Base-by-base conservation (phyloP, 1,140 invertebrate species). In the Hycleus cichorii region DNA sequence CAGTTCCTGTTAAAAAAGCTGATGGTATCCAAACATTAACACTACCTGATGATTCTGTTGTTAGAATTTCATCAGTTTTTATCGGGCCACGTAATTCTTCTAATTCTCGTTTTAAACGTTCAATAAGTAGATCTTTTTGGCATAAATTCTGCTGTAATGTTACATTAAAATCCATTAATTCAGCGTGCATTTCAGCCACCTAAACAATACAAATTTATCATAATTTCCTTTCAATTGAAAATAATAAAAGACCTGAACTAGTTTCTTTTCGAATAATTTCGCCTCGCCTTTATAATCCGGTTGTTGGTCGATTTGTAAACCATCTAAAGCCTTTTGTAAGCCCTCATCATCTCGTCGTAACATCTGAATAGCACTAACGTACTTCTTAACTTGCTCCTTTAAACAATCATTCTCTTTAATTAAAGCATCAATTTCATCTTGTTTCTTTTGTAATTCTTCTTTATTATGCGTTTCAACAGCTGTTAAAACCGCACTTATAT, bases 101-200 rank as follows among this genome's bases (percentile, higher is more conserved):
- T 38, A 92, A 73, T 75, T 90, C 87, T 43, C 78, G 75, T 69
- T 80, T 79, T 3, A 90, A 68, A 62, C 83, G 72, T 48, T 81
- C 79, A 7, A 91, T 74, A 39, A 83, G 75, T 49, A 75, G 74
- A 66, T 93, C 89, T 63, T 88, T 83, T 38, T 77, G 72, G 64
- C 74, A 73, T 11, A 80, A 64, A 3, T 73, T 69, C 50, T 74
- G 71, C 66, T 81, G 80, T 56, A 82, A 65, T 66, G 77, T 71
- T 12, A 81, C 86, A 78, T 95, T 96, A 66, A 95, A 93, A 75
- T 96, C 93, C 88, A 96, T 93, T 12, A 96, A 74, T 74, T 96
- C 93, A 1, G 91, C 92, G 72, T 95, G 93, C 93, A 96, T 96
- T 77, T 96, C 91, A 9, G 93, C 93, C 1, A 96, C 18, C 18